Percentiles rank a stretch among this genome's conserved stretches.
Evolutionary conservation across 2,113 vertebrate species (phyloP).

Genomic region (Gambusia affinis): DNA sequence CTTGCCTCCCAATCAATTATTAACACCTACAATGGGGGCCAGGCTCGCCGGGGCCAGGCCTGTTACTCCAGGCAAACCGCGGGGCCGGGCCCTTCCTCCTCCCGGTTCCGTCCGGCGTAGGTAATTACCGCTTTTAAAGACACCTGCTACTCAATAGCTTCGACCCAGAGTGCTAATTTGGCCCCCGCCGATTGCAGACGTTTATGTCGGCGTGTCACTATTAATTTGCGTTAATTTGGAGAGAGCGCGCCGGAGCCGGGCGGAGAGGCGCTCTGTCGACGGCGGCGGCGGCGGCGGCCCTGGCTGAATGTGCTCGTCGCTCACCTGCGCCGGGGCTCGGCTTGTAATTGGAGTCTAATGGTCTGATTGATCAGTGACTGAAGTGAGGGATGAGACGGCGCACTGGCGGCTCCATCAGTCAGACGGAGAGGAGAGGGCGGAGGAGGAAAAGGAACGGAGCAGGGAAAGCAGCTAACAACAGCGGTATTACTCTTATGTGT

Average conservation of each 20-base stretch:
- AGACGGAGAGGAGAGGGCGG: constrained; percentile 40
- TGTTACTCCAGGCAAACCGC: constrained; percentile 69
- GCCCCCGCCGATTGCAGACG: constrained; percentile 77
- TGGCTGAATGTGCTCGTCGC: constrained; percentile 72
- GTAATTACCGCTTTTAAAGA: constrained; percentile 83
- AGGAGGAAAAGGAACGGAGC: constrained; percentile 38
- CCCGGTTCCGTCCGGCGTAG: constrained; percentile 71
- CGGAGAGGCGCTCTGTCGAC: constrained; percentile 53
- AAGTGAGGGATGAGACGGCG: constrained; percentile 74
- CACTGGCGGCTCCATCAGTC: constrained; percentile 76
- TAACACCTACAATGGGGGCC: constrained; percentile 79
- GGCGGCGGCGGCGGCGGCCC: constrained; percentile 26
- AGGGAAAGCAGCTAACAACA: constrained; percentile 35
- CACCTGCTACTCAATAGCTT: constrained; percentile 87
- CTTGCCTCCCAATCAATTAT: constrained; percentile 84
- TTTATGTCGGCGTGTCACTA: constrained; percentile 86
- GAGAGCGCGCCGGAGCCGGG: constrained; percentile 61
- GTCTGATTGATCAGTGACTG: constrained; percentile 83
- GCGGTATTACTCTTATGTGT: constrained; percentile 13
- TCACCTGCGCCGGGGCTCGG: constrained; percentile 78
- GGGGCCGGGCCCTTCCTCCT: constrained; percentile 56
- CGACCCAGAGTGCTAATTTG: constrained; percentile 81
- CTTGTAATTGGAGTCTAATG: constrained; percentile 85
- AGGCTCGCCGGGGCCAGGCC: constrained; percentile 68
- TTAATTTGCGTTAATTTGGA: constrained; percentile 86